Evolutionary conservation across 2,113 vertebrate species (phyloP).

Genomic region (Cyprinodon tularosa): DNA sequence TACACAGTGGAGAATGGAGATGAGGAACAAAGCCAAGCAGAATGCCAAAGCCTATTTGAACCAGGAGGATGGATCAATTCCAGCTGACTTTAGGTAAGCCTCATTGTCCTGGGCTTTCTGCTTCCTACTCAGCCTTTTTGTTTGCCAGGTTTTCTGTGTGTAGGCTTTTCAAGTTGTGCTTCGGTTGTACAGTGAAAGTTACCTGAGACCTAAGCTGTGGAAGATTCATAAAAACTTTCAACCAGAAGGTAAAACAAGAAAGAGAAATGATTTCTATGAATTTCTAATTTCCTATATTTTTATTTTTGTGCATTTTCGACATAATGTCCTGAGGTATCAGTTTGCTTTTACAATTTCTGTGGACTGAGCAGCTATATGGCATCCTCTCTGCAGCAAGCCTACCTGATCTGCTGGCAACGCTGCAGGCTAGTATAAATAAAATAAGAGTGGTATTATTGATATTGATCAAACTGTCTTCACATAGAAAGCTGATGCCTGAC

Average conservation of each 20-base stretch:
- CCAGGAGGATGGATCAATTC: conserved; percentile 65
- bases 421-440: conserved; percentile 48
- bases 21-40: conserved; percentile 80
- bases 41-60: conserved; percentile 50
- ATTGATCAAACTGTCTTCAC: conserved; percentile 30
- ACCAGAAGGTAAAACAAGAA: conserved; percentile 33
- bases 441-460: conserved; percentile 15
- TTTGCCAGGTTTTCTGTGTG: conserved; percentile 34
- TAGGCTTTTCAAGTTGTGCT: conserved; percentile 36
- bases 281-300: neutral
- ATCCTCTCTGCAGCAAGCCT: conserved; percentile 24
- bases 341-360: conserved; percentile 20
- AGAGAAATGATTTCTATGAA: neutral
- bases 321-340: conserved; percentile 18
- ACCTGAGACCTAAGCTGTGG: conserved; percentile 25
- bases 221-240: conserved; percentile 32
- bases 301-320: neutral
- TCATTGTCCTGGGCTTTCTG: conserved; percentile 9
- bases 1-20: conserved; percentile 88
- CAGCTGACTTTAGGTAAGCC: conserved; percentile 82
- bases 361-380: conserved; percentile 10
- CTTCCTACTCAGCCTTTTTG: conserved; percentile 21
- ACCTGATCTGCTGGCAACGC: conserved; percentile 25
- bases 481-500: conserved; percentile 4
- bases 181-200: conserved; percentile 26